Evolutionary conservation across 2,797 vertebrate species (phyloP).

Genomic region (Muraenolepis orangiensis): DNA sequence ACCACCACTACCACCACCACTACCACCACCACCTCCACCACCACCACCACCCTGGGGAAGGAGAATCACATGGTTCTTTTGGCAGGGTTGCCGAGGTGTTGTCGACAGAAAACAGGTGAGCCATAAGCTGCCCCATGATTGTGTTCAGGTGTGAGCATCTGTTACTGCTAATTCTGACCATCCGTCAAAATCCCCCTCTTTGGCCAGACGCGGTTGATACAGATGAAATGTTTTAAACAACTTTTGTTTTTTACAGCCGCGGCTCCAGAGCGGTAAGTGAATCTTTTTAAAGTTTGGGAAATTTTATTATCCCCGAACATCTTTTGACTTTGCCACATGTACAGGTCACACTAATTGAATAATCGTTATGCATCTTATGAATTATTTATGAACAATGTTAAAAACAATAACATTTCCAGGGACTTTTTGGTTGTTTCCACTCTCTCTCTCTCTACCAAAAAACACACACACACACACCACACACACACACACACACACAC

Average conservation of each 20-base stretch:
- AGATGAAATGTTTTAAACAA: background rate
- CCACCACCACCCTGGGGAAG: slow-evolving; percentile 13
- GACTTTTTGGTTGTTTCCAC: too few species aligned
- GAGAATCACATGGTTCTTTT: slow-evolving; percentile 52
- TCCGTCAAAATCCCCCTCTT: slow-evolving; percentile 2
- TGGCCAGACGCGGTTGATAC: background rate
- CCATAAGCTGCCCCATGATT: slow-evolving; percentile 2
- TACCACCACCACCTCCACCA: slow-evolving; percentile 28
- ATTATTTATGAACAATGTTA: too few species aligned
- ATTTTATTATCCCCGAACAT: too few species aligned
- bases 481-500: too few species aligned
- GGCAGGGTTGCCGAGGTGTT: slow-evolving; percentile 26
- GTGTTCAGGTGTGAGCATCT: background rate
- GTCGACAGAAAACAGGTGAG: slow-evolving; percentile 35
- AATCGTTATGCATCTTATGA: too few species aligned
- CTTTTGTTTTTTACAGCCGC: too few species aligned
- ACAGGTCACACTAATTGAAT: too few species aligned
- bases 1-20: slow-evolving; percentile 25
- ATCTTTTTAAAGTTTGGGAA: too few species aligned
- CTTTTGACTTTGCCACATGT: too few species aligned
- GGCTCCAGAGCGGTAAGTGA: background rate
- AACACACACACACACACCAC: too few species aligned
- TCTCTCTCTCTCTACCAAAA: too few species aligned
- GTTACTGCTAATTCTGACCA: slow-evolving; percentile 3
- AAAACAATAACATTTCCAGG: too few species aligned